These are phyloP conservation scores for Conopomorpha cramerella DNA, from an alignment of 1,140 invertebrate species.

Conservation along the genomic window DNA sequence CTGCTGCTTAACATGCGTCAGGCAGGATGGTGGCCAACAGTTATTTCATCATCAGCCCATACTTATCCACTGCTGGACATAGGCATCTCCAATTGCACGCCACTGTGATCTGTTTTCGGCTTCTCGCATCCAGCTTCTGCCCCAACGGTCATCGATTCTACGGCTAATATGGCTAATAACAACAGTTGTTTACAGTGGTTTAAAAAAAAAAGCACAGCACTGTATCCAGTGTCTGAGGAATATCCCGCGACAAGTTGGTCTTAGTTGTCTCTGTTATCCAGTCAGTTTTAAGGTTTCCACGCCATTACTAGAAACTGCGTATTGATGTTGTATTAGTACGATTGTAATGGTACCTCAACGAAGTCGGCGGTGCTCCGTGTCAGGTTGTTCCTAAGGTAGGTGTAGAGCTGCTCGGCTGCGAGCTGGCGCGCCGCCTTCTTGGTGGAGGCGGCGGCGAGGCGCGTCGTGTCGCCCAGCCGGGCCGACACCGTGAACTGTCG, in stretches of 20 bases:
- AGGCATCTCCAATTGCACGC: too few species aligned
- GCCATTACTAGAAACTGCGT: not conserved
- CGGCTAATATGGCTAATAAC: not conserved
- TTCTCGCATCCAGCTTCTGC: too few species aligned
- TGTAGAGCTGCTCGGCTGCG: conserved; percentile 36
- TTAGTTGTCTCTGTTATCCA: not conserved
- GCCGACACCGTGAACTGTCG: conserved; percentile 30
- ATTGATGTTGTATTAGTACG: not conserved
- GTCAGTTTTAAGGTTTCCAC: not conserved
- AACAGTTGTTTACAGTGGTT: not conserved
- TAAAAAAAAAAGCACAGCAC: not conserved
- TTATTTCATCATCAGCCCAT: too few species aligned
- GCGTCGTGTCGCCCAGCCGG: conserved; percentile 20
- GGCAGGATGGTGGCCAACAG: too few species aligned
- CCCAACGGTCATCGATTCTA: too few species aligned
- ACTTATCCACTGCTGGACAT: too few species aligned
- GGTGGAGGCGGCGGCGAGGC: conserved; percentile 26
- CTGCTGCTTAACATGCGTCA: too few species aligned
- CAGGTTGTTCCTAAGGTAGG: conserved; percentile 32
- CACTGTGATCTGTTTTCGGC: too few species aligned
- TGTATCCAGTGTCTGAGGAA: not conserved
- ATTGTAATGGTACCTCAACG: conserved; percentile 30
- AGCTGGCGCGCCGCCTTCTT: conserved; percentile 37
- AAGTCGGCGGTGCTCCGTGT: conserved; percentile 26
- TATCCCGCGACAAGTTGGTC: not conserved